These are phyloP conservation scores for Hipparchia sbordonii DNA, from an alignment of 2,888 invertebrate genomes.

Conservation along the genomic window DNA sequence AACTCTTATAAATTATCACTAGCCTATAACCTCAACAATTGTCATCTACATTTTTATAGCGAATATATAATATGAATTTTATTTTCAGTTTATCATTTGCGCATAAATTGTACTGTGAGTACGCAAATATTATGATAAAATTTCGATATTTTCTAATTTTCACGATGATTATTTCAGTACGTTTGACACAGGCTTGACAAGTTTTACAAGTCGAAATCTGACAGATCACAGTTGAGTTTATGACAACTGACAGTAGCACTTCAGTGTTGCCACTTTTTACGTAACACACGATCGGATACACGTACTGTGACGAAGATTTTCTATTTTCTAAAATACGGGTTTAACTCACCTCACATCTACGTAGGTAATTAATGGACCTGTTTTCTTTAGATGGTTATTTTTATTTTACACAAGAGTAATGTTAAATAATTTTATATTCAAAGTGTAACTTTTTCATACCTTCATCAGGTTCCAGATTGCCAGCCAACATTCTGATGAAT, in stretches of 20 bases:
- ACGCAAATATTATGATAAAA: conserved; percentile 28
- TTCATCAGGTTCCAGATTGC: conserved; percentile 95
- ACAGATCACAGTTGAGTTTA: conserved; percentile 27
- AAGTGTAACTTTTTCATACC: conserved; percentile 56
- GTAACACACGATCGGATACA: conserved; percentile 45
- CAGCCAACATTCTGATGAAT: conserved; percentile 99
- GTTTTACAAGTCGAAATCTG: conserved; percentile 36
- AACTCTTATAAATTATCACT: conserved; percentile 47
- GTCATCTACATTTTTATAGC: conserved; percentile 51
- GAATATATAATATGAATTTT: conserved; percentile 24
- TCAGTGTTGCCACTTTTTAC: conserved; percentile 54
- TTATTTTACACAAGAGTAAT: not conserved
- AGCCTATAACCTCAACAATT: conserved; percentile 70
- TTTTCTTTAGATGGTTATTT: not conserved
- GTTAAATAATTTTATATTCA: not conserved
- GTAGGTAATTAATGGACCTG: too few species aligned
- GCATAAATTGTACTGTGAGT: conserved; percentile 44
- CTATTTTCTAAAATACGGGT: not conserved
- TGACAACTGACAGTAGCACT: not conserved
- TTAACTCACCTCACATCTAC: too few species aligned
- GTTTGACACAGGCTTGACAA: conserved; percentile 53
- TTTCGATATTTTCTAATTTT: conserved; percentile 31
- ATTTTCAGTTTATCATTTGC: conserved; percentile 37
- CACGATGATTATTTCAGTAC: conserved; percentile 37
- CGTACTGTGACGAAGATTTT: not conserved